Evolutionary conservation across 2,113 vertebrate species (phyloP).

Genomic region (Rhagologus leucostigma): DNA sequence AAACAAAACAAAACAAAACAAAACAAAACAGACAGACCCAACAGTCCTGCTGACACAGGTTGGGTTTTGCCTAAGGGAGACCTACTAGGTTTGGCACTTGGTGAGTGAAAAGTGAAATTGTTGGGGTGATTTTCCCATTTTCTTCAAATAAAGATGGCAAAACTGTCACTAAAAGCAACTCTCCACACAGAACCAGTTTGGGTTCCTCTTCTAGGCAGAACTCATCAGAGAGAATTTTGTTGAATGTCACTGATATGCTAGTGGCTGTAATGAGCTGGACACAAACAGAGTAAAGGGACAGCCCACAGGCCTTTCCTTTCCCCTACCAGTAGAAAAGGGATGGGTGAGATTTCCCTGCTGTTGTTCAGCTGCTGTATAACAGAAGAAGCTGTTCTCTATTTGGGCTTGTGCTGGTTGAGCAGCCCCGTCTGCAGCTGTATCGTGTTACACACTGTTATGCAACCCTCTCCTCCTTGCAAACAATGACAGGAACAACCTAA

Average conservation of each 20-base stretch:
- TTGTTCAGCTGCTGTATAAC: constrained; percentile 19
- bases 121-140: background rate
- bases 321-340: background rate
- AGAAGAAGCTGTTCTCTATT: constrained; percentile 42
- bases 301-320: background rate
- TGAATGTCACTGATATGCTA: background rate
- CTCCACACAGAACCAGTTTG: background rate
- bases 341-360: constrained; percentile 36
- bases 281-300: background rate
- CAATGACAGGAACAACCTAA: constrained; percentile 32
- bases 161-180: background rate
- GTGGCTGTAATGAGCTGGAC: background rate
- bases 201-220: background rate
- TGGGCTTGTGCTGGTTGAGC: background rate
- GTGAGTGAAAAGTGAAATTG: background rate
- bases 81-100: background rate
- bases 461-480: constrained; percentile 3
- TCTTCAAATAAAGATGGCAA: background rate
- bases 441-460: background rate
- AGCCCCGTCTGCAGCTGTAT: background rate
- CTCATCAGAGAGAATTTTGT: background rate
- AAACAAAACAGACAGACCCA: background rate
- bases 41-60: background rate
- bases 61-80: background rate
- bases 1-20: background rate